These are phyloP conservation scores for Dreissena rostriformis DNA, from an alignment of 1,140 invertebrate species.

Conservation along the genomic window DNA sequence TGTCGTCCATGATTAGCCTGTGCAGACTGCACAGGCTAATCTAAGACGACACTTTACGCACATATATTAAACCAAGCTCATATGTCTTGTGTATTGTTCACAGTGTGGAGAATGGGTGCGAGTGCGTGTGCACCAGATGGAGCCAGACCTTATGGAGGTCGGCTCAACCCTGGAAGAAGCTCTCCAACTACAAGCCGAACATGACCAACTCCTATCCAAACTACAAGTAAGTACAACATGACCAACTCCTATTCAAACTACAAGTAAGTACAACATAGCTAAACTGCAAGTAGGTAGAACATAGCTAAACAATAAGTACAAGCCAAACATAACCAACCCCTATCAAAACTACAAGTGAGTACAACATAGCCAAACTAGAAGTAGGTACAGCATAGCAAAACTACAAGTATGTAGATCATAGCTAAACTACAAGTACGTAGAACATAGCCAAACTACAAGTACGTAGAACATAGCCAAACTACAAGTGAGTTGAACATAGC, in stretches of 20 bases:
- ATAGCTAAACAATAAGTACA: background rate
- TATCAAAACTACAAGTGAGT: conserved; percentile 85
- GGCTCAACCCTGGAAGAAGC: conserved; percentile 90
- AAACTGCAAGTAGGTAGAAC: conserved; percentile 86
- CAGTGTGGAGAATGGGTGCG: conserved; percentile 92
- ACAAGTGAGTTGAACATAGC: too few relatives aligned
- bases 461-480: too few relatives aligned
- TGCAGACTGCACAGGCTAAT: too few relatives aligned
- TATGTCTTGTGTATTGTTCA: conserved; percentile 79
- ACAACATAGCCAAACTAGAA: conserved; percentile 88
- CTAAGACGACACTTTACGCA: too few relatives aligned
- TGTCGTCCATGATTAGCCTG: too few relatives aligned
- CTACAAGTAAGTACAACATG: conserved; percentile 86
- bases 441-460: conserved; percentile 80
- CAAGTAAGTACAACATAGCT: conserved; percentile 85
- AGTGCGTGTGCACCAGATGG: conserved; percentile 92
- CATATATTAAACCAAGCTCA: too few relatives aligned
- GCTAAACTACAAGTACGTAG: conserved; percentile 84
- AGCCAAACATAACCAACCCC: conserved; percentile 91
- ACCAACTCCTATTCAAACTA: conserved; percentile 4
- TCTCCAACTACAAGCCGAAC: conserved; percentile 87
- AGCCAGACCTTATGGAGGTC: conserved; percentile 91
- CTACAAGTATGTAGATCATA: conserved; percentile 85
- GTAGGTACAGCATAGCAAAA: conserved; percentile 81
- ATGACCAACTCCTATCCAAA: conserved; percentile 92